Base-by-base conservation (phyloP, 2,113 vertebrate species). In the Orcinus orca region DNA sequence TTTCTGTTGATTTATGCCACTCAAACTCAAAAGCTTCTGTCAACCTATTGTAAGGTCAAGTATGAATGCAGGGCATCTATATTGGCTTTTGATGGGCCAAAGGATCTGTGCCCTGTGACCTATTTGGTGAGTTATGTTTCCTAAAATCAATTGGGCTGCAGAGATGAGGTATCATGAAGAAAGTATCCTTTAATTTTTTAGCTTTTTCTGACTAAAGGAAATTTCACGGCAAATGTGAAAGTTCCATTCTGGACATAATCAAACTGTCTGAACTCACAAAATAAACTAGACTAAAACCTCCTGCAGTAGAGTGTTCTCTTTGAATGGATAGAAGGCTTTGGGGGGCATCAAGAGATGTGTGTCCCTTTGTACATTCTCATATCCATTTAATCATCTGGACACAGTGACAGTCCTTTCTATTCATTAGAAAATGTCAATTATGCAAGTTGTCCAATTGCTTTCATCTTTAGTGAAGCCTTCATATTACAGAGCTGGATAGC, bases 201-300 rank as follows among this genome's bases (percentile, higher is more conserved):
- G 5, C 4, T 94, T 88, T 93, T 95, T 65, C 33, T 83, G 20
- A 96, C 36, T 62, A 50, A 88, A 81, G 17, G 55, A 79, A 84
- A 80, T 94, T 50, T 79, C 26, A 83, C 12, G 7, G 13, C 11
- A 70, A 41, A 33, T 44, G 53, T 81, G 44, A 90, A 95, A 84
- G 18, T 95, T 88, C 58, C 89, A 67, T 85, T 95, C 47, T 73
- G 41, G 93, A 86, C 26, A 38, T 53, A 92, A 87, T 79, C 31
- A 82, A 18, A 92, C 6, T 29, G 2, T 1, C 26, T 83, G 33
- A 73, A 10, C 44, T 74, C 50, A 62, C 20, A 93, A 73, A 95
- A 90, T 38, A 79, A 89, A n/a, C 26, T 18, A 63, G 29, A 88
- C 65, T 77, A 79, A 83, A 95, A 93, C 65, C 2, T 81, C 47